Conservation (phyloP, 2,888 invertebrate genomes). For the Caenorhabditis sp. region DNA sequence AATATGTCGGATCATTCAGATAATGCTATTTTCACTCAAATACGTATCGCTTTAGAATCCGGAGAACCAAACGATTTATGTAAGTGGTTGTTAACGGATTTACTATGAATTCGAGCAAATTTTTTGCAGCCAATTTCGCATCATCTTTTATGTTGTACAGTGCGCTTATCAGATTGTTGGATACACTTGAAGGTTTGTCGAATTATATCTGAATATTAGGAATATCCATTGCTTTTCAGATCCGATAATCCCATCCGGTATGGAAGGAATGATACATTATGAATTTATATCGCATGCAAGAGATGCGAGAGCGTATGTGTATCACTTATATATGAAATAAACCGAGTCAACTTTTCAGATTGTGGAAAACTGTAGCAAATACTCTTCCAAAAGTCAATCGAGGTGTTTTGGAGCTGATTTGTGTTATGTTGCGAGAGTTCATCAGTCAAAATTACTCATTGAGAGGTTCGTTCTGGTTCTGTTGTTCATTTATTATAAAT, state of each 20-base stretch:
- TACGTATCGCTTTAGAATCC: slow-evolving; percentile 48
- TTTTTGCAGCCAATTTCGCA: slow-evolving; percentile 32
- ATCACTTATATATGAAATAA: background rate
- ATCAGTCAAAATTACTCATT: slow-evolving; percentile 34
- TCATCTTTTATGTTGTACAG: slow-evolving; percentile 47
- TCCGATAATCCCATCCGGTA: slow-evolving; percentile 26
- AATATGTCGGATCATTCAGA: slow-evolving; percentile 35
- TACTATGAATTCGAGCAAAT: background rate
- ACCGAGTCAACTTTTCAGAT: slow-evolving; percentile 9
- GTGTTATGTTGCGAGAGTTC: slow-evolving; percentile 35
- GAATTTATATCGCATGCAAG: slow-evolving; percentile 27
- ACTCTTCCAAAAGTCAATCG: slow-evolving; percentile 23
- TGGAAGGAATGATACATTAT: slow-evolving; percentile 33
- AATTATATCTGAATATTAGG: too few species aligned
- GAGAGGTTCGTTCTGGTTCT: slow-evolving; percentile 10
- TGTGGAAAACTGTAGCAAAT: slow-evolving; percentile 17
- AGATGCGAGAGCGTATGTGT: slow-evolving; percentile 4
- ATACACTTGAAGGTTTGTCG: slow-evolving; percentile 41
- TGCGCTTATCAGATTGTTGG: slow-evolving; percentile 50
- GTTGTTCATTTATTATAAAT: background rate
- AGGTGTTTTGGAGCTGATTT: slow-evolving; percentile 29
- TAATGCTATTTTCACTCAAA: slow-evolving; percentile 35
- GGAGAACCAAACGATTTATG: slow-evolving; percentile 47
- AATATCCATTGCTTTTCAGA: slow-evolving; percentile 3
- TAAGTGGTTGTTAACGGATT: slow-evolving; percentile 19